Evolutionary conservation across 2,113 vertebrate species (phyloP).

Genomic region (Jacana jacana): DNA sequence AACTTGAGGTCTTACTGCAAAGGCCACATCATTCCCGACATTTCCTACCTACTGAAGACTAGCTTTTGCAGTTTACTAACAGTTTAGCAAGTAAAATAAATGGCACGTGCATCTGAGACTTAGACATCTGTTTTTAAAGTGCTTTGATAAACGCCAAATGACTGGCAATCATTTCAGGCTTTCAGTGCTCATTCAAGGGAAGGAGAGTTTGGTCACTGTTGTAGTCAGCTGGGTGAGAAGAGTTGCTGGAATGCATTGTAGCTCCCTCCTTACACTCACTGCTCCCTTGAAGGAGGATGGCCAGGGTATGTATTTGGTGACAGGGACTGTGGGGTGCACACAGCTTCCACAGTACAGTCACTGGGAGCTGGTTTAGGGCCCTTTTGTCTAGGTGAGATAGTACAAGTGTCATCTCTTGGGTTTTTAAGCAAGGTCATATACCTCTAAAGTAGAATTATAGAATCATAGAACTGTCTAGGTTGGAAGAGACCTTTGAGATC

Average conservation of each 20-base stretch:
- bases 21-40: slow-evolving; percentile 10
- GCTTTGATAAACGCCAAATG: neutral
- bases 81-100: neutral
- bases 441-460: neutral
- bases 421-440: neutral
- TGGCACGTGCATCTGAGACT: neutral
- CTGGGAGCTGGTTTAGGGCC: neutral
- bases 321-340: neutral
- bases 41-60: neutral
- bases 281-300: neutral
- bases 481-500: too few species aligned
- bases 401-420: neutral
- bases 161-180: neutral
- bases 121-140: neutral
- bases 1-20: neutral
- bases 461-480: too few species aligned
- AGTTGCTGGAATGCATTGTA: neutral
- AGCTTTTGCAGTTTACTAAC: neutral
- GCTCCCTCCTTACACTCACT: neutral
- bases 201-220: neutral
- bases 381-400: neutral
- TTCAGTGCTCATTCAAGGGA: neutral
- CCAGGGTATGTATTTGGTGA: neutral
- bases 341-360: neutral
- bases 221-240: neutral